phyloP scores from a whole-genome alignment of 2,113 vertebrate genomes.

The Alces alces region DNA sequence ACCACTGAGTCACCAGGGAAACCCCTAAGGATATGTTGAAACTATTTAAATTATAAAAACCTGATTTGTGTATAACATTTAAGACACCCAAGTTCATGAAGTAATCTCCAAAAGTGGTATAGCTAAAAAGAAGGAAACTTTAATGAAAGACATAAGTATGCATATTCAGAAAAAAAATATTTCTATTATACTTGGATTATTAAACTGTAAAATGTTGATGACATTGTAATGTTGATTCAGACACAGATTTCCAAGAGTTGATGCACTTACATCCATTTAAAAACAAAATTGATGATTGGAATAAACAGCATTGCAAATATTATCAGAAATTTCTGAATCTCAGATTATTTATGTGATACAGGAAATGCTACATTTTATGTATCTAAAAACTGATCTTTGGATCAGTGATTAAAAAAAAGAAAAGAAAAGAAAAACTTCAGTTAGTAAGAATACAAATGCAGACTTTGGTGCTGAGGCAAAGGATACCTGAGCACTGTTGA shows the following conservation, averaged over 20 bases:
- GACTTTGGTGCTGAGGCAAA: neutral
- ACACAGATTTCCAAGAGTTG: neutral
- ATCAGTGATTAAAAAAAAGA: neutral
- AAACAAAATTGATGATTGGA: neutral
- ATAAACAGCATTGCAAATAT: neutral
- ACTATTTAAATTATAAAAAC: neutral
- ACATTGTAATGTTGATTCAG: neutral
- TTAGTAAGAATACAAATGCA: neutral
- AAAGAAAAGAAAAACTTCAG: neutral
- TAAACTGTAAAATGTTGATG: neutral
- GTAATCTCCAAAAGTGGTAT: neutral
- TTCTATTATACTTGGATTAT: neutral
- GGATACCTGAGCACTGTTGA: neutral
- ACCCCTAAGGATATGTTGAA: neutral
- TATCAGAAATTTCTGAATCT: constrained; percentile 13
- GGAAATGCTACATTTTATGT: neutral
- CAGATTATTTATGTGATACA: neutral
- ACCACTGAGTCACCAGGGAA: neutral
- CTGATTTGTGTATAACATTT: neutral
- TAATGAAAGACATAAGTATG: neutral
- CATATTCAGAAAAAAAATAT: neutral
- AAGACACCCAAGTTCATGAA: neutral
- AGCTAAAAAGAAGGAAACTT: neutral
- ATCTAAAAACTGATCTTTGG: neutral
- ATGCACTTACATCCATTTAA: neutral